Conservation (phyloP, 1,140 invertebrate genomes). For the Microplitis demolitor region DNA sequence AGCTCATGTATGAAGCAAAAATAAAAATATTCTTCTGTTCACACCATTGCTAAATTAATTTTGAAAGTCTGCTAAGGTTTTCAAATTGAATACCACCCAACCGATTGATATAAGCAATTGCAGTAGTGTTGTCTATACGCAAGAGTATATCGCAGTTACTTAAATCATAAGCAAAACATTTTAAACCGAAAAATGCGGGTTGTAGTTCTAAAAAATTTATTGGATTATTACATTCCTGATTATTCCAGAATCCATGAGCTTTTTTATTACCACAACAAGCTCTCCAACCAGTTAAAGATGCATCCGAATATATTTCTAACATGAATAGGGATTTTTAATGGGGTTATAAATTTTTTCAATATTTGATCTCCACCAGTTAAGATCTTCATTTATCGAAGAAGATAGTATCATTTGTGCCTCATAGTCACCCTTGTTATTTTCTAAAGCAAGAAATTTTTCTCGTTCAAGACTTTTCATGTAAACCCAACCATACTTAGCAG, state of each 20-base stretch:
- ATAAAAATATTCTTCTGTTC: constrained; percentile 19
- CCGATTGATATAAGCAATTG: constrained; percentile 27
- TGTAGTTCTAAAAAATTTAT: constrained; percentile 23
- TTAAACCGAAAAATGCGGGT: constrained; percentile 17
- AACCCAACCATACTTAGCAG: constrained; percentile 4
- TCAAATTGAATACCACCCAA: constrained; percentile 25
- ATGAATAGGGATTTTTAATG: background rate
- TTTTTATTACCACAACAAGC: background rate
- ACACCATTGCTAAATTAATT: constrained; percentile 22
- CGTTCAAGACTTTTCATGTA: constrained; percentile 4
- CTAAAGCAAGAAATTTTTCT: constrained; percentile 15
- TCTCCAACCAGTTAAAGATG: too few species aligned
- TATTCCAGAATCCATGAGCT: constrained; percentile 16
- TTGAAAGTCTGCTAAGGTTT: constrained; percentile 13
- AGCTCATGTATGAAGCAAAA: constrained; percentile 27
- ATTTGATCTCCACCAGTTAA: constrained; percentile 15
- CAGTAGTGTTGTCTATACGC: constrained; percentile 16
- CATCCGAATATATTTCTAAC: too few species aligned
- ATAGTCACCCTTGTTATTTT: background rate
- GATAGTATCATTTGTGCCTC: background rate
- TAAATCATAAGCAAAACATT: constrained; percentile 15
- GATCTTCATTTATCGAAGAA: background rate
- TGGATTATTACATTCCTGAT: background rate
- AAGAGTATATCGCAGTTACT: constrained; percentile 9
- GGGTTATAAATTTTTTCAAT: background rate